A percentile compares a stretch with the other conserved stretches of the same genome.
Evolutionary conservation across 2,888 invertebrate genomes (phyloP).

Genomic region (Caradrina clavipalpis): DNA sequence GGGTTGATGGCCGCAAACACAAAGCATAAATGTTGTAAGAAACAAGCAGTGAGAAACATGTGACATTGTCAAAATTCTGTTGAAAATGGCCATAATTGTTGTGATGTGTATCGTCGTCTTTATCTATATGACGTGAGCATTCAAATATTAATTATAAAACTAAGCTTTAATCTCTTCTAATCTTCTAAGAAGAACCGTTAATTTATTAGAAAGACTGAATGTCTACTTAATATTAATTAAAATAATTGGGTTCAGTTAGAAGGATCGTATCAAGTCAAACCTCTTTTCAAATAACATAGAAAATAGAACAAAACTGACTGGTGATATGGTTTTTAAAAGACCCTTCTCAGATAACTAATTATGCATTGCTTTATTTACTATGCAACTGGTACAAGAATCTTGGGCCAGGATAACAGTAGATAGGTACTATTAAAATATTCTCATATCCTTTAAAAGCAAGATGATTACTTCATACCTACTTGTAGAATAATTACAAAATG

Average conservation of each 20-base stretch:
- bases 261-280: background rate
- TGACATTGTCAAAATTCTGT: constrained; percentile 41
- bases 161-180: too few relatives aligned
- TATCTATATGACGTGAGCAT: constrained; percentile 9
- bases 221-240: background rate
- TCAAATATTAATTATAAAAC: background rate
- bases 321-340: background rate
- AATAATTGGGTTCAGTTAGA: background rate
- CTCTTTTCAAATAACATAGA: background rate
- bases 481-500: too few relatives aligned
- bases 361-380: background rate
- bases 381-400: background rate
- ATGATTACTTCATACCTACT: too few relatives aligned
- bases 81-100: constrained; percentile 9
- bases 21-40: background rate
- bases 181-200: too few relatives aligned
- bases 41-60: background rate
- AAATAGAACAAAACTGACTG: background rate
- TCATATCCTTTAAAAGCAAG: background rate
- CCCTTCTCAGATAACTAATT: background rate
- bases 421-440: background rate
- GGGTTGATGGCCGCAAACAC: background rate
- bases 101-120: constrained; percentile 15
- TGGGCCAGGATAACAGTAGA: background rate
- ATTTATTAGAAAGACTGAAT: too few relatives aligned